phyloP scores from a whole-genome alignment of 2,888 invertebrate genomes.

The Lymantria dispar region DNA sequence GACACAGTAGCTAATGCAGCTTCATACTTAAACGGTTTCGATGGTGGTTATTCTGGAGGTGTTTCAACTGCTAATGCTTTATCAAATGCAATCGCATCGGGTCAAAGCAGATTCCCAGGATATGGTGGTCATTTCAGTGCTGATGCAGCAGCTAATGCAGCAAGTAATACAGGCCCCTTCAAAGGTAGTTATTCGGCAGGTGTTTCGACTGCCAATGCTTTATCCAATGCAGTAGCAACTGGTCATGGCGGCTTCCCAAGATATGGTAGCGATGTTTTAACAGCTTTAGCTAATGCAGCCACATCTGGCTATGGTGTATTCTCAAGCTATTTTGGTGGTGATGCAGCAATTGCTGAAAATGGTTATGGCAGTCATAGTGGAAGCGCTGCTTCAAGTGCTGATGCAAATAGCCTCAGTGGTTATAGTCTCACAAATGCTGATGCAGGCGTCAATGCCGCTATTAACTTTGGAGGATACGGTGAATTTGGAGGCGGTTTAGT shows the following conservation, averaged over 20 bases:
- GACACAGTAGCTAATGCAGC: not conserved
- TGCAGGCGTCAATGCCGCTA: not conserved
- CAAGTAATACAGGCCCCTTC: not conserved
- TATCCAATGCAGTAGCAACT: not conserved
- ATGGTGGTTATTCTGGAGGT: not conserved
- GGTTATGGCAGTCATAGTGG: not conserved
- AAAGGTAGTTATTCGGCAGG: not conserved
- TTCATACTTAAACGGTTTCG: not conserved
- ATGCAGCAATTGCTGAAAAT: not conserved
- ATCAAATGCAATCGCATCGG: not conserved
- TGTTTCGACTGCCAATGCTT: not conserved
- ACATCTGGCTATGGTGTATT: not conserved
- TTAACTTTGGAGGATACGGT: slow-evolving; percentile 1
- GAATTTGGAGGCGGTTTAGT: not conserved
- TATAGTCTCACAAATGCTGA: not conserved
- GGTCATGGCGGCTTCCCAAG: not conserved
- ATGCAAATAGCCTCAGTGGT: not conserved
- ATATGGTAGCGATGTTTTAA: not conserved
- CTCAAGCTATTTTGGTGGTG: not conserved
- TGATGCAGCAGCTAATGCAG: slow-evolving; percentile 6
- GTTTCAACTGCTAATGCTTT: not conserved
- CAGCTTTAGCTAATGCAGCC: slow-evolving; percentile 2
- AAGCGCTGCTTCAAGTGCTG: slow-evolving; percentile 2
- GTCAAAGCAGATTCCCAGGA: not conserved
- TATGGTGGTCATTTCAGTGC: slow-evolving; percentile 2